Base-by-base conservation (phyloP, 1,140 invertebrate species). In the Geopemphigus sp. region DNA sequence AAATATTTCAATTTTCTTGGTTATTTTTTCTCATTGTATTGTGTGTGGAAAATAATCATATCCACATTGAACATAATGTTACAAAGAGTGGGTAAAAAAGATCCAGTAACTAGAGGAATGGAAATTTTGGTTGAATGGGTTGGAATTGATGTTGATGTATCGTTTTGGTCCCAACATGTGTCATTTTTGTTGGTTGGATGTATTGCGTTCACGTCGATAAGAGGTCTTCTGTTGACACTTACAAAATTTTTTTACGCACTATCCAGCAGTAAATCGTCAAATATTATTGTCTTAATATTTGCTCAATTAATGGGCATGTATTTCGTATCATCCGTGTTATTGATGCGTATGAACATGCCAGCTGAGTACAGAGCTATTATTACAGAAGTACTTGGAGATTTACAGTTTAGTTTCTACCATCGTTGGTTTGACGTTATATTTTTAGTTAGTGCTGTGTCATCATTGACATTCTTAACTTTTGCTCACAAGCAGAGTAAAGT, bases 281-380 rank as follows among this genome's bases (percentile, higher is more conserved):
- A 99, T 85, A 93, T 99, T 56, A 99, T 99, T 83, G 98, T 99
- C 6, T 86, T 99, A 32, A 92, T 97, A 82, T 87, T 99, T 22
- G 97, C 97, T 22, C 96, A 99, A 88, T 95, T 99, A 82, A 99
- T 99, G 98, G 98, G 98, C 19, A 99, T 99, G 98, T 99, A 99
- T 86, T 99, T 99, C 88, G 95, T 98, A 39, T 99, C 97, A 1
- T 98, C 95, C 24, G 97, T 99, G 0, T 88, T 99, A 19, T 86
- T 99, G 47, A 97, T 99, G 91, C 87, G 98, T 66, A 99, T 99
- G 98, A 99, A 99, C 86, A 98, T 99, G 96, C 98, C 98, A 11
- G 90, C 93, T 0, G 96, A 99, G 86, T 99, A 99, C 85, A 89
- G 97, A 32, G 92, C 92, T 57, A 99, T 99, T 81, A 98, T 99